Evolutionary conservation across 2,888 invertebrate genomes (phyloP).

Genomic region (Atrina japonica): DNA sequence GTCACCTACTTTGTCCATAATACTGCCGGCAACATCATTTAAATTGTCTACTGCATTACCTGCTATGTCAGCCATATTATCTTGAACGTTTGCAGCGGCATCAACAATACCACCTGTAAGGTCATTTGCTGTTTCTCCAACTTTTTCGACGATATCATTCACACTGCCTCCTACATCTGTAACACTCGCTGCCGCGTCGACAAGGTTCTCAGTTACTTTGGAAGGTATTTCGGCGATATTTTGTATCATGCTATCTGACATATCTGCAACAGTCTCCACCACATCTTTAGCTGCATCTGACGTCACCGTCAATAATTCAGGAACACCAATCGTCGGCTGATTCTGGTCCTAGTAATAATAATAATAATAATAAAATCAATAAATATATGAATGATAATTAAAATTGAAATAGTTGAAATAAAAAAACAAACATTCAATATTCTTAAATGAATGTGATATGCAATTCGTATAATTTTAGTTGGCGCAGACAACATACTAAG

Average conservation of each 20-base stretch:
- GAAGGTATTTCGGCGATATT: not conserved
- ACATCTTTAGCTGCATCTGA: not conserved
- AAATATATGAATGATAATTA: too few species aligned
- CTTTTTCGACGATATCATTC: slow-evolving; percentile 13
- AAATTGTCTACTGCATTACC: slow-evolving; percentile 19
- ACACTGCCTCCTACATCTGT: slow-evolving; percentile 6
- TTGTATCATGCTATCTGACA: not conserved
- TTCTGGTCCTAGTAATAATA: not conserved
- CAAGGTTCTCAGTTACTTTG: not conserved
- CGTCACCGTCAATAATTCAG: slow-evolving; percentile 20
- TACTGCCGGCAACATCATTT: slow-evolving; percentile 15
- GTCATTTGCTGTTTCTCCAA: slow-evolving; percentile 19
- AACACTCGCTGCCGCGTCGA: not conserved
- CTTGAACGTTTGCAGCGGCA: slow-evolving; percentile 9
- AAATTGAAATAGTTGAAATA: too few species aligned
- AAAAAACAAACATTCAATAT: too few species aligned
- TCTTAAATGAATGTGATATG: too few species aligned
- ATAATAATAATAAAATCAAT: too few species aligned
- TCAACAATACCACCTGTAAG: slow-evolving; percentile 14
- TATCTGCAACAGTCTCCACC: not conserved
- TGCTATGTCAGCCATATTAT: slow-evolving; percentile 1
- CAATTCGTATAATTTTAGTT: too few species aligned
- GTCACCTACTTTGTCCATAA: not conserved
- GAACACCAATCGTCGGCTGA: slow-evolving; percentile 9
- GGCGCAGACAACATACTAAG: too few species aligned